These are phyloP conservation scores for Acanthisitta chloris DNA, from an alignment of 2,113 vertebrate genomes.

Conservation along the genomic window DNA sequence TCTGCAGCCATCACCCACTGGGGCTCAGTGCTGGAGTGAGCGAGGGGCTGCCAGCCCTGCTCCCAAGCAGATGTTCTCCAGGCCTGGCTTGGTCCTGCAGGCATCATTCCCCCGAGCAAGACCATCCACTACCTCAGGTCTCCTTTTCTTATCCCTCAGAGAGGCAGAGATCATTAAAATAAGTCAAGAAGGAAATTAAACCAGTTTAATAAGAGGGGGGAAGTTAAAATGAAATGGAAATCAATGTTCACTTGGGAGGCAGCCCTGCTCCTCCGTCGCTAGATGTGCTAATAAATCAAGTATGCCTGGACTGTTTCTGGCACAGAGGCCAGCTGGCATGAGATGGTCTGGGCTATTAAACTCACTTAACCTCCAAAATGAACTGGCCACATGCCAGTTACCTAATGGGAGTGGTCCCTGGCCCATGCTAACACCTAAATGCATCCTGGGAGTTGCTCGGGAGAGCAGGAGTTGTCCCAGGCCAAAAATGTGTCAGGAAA, in stretches of 20 bases:
- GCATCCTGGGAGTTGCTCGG: neutral
- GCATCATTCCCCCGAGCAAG: neutral
- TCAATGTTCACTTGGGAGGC: constrained; percentile 37
- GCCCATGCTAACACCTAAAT: constrained; percentile 21
- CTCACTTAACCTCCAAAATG: constrained; percentile 43
- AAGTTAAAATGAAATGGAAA: constrained; percentile 54
- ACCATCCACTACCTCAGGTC: neutral
- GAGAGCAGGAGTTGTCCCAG: neutral
- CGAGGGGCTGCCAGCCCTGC: neutral
- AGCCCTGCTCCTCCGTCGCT: neutral
- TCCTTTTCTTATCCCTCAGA: neutral
- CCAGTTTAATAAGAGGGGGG: neutral
- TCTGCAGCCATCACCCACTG: neutral
- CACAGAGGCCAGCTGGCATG: constrained; percentile 11
- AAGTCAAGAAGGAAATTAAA: constrained; percentile 51
- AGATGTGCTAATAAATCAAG: constrained; percentile 31
- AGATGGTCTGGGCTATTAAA: constrained; percentile 32
- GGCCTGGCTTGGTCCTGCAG: neutral
- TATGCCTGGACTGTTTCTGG: constrained; percentile 21
- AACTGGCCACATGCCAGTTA: constrained; percentile 22
- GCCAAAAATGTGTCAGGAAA: constrained; percentile 53
- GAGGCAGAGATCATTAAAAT: constrained; percentile 21
- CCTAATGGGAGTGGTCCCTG: constrained; percentile 39
- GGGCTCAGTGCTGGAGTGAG: neutral
- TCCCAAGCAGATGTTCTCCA: neutral